phyloP scores from a whole-genome alignment of 1,140 invertebrate genomes.

The Gonioctena quinquepunctata region DNA sequence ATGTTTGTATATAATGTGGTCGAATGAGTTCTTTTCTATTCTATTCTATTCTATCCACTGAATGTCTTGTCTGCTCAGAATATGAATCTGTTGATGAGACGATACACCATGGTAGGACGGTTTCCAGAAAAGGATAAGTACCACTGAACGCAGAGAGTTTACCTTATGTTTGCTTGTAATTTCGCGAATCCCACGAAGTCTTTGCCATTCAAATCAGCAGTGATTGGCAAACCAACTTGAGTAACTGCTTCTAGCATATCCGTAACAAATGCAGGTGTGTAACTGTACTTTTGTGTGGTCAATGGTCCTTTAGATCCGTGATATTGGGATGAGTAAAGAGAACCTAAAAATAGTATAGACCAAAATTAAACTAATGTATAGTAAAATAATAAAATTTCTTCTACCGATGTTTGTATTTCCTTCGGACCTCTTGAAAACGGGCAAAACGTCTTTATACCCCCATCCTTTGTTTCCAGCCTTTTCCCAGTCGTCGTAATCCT shows the following conservation, averaged over 20 bases:
- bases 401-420: constrained; percentile 54
- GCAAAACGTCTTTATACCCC: constrained; percentile 81
- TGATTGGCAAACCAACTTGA: constrained; percentile 59
- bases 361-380: too few relatives aligned
- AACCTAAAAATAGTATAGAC: too few relatives aligned
- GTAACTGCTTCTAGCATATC: constrained; percentile 63
- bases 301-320: constrained; percentile 56
- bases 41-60: too few relatives aligned
- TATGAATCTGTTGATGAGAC: too few relatives aligned
- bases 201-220: constrained; percentile 63
- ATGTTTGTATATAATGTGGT: too few relatives aligned
- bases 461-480: constrained; percentile 82
- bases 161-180: constrained; percentile 37
- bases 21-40: too few relatives aligned
- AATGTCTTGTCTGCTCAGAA: too few relatives aligned
- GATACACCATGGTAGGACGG: too few relatives aligned
- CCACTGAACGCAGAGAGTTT: too few relatives aligned
- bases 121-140: too few relatives aligned
- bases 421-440: constrained; percentile 84
- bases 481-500: constrained; percentile 88
- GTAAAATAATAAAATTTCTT: too few relatives aligned
- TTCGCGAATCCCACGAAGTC: constrained; percentile 48
- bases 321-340: too few relatives aligned
- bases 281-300: constrained; percentile 57
- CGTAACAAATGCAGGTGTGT: constrained; percentile 56